Base-by-base conservation (phyloP, 2,113 vertebrate genomes). In the Nanorana parkeri region DNA sequence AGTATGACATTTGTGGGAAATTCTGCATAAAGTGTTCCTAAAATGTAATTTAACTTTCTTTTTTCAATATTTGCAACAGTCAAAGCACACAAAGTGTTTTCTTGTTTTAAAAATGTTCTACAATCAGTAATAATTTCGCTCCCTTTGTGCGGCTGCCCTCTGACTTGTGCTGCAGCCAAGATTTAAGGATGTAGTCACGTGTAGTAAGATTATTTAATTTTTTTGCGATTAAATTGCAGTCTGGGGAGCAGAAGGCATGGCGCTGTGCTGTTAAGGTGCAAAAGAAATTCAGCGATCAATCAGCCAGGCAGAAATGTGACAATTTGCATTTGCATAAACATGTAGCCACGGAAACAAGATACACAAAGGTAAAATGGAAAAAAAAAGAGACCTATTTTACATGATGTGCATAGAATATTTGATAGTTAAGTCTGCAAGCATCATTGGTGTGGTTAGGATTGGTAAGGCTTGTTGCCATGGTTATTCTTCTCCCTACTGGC, bases 371-470 rank as follows among this genome's bases (percentile, higher is more conserved):
- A 94, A 95, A 94, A 94, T 36, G 61, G 11, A 19, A 60, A 21
- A 60, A 19, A 36, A 20, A 17, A 95, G 89, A 95, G 92, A 93
- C 92, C 92, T 94, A 95, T 94, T 96, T 96, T 96, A 92, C 92
- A 95, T 94, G 93, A 93, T 86, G 89, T 91, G 94, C 95, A 96
- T 96, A 94, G 91, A 93, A 95, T 95, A 93, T 94, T 93, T 93
- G 88, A 93, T 89, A 92, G 90, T 90, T 92, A 90, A 90, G 90
- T 87, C 87, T 89, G 89, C 90, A 91, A 89, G 89, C 68, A 1
- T 93, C 88, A 88, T 84, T 91, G 90, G 91, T 90, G 88, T 91
- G 89, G 87, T 86, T 89, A 89, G 88, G 86, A 93, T 89, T 86
- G 88, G 88, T 92, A 91, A 88, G 73, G 85, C 69, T 93, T 60